Conservation (phyloP, 1,140 invertebrate genomes). For the Scaptomyza graminum region DNA sequence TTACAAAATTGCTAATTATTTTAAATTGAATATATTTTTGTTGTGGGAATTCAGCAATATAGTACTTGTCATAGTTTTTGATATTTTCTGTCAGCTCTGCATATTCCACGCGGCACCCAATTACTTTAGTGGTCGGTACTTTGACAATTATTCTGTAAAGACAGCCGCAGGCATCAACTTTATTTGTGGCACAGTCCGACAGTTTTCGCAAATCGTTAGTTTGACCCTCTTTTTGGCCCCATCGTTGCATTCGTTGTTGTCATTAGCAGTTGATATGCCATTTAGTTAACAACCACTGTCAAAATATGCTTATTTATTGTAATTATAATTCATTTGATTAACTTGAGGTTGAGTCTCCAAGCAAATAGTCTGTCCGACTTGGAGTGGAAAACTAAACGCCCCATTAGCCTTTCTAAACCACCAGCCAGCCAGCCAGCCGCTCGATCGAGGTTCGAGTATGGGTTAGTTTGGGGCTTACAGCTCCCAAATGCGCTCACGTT, state of each 20-base stretch:
- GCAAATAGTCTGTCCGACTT: conserved; percentile 3
- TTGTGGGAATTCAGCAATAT: too few relatives aligned
- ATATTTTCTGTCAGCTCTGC: not conserved
- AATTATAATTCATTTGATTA: conserved; percentile 83
- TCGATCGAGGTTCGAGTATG: not conserved
- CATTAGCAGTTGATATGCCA: conserved; percentile 52
- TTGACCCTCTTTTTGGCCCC: conserved; percentile 14
- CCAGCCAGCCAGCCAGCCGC: not conserved
- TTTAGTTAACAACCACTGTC: conserved; percentile 51
- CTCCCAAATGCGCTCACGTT: conserved; percentile 70
- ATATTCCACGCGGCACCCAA: not conserved
- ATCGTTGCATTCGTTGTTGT: conserved; percentile 18
- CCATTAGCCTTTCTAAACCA: conserved; percentile 79
- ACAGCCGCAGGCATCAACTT: not conserved
- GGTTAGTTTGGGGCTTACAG: not conserved
- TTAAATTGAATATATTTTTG: too few relatives aligned
- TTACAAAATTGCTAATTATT: too few relatives aligned
- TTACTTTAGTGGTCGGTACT: conserved; percentile 12
- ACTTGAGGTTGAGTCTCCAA: conserved; percentile 43
- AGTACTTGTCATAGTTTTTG: not conserved
- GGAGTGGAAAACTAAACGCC: conserved; percentile 66
- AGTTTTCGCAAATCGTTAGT: conserved; percentile 17
- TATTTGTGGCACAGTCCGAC: conserved; percentile 1
- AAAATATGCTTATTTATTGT: conserved; percentile 63
- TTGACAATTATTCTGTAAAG: conserved; percentile 18